Evolutionary conservation across 2,888 invertebrate species (phyloP), one percentile per base, ranked within the genome.

Genomic region (Dasysyrphus albostriatus): DNA sequence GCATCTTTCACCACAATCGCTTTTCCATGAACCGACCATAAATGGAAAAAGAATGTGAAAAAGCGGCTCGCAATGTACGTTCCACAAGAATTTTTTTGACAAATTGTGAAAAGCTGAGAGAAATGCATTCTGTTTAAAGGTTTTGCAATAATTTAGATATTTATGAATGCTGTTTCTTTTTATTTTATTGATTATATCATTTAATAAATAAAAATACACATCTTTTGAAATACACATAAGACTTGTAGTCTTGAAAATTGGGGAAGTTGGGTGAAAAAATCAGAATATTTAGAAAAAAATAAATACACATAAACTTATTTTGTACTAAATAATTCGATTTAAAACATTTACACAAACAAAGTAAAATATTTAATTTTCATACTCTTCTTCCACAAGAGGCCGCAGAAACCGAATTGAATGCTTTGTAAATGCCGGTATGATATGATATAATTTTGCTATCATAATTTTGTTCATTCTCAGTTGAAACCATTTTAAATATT

Each of bases 1-100:
- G 54, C 16, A 39, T 54, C 54, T 69, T 69, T 37, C 19, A 54
- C 69, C 29, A 19, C 12, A 39, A 51, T 69, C 54, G 69, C 69
- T 69, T 39, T 69, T 69, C 54, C 51, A 54, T 54, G 39, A 69
- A 69, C 69, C 69, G 54, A 69, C 69, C 56, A 63, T 61, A 77
- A 80, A 56, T 77, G 73, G 49, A 37, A 42, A 42, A 37, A 56
- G 67, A 44, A 42, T 82, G 81, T 73, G 74, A 85, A 82, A 67
- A 81, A 78, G 85, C 82, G 85, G 85, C 82, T 85, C 70, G 32
- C 51, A 49, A 56, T 42, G 10, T 85, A 70, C 85, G 82, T 85
- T 85, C 85, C 85, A 85, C 85, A 82, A 29, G 58, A 70, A 16
- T 14, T 59, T 61, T 67, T 76, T 75, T 80, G 79, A 67, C 74